phyloP scores from a whole-genome alignment of 2,113 vertebrate species.

The Triplophysa siluroides region DNA sequence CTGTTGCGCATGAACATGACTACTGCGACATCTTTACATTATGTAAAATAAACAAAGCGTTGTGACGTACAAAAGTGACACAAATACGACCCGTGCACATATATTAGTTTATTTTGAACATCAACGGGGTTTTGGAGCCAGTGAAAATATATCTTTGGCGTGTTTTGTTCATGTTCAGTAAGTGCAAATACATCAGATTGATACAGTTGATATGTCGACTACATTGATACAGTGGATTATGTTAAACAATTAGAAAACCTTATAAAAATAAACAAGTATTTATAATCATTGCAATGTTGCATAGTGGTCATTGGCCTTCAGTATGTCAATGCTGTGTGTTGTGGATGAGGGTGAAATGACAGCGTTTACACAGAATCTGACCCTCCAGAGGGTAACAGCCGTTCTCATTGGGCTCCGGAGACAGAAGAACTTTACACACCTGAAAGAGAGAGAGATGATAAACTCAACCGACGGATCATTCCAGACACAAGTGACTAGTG shows the following conservation, averaged over 20 bases:
- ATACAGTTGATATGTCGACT: slow-evolving; percentile 21
- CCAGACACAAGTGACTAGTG: too few relatives aligned
- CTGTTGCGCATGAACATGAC: too few relatives aligned
- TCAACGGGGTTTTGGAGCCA: slow-evolving; percentile 16
- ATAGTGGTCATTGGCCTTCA: not conserved
- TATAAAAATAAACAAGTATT: slow-evolving; percentile 12
- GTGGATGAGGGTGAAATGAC: slow-evolving; percentile 72
- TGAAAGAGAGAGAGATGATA: too few relatives aligned
- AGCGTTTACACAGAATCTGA: slow-evolving; percentile 85
- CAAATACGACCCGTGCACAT: not conserved
- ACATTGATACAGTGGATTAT: slow-evolving; percentile 34
- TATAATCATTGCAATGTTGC: too few relatives aligned
- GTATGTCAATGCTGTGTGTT: slow-evolving; percentile 58
- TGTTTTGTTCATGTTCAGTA: slow-evolving; percentile 53
- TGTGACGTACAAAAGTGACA: too few relatives aligned
- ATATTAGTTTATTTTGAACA: slow-evolving; percentile 39
- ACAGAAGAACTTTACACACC: slow-evolving; percentile 81
- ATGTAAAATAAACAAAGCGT: too few relatives aligned
- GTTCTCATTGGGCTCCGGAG: slow-evolving; percentile 81
- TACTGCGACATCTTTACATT: too few relatives aligned
- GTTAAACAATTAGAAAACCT: not conserved
- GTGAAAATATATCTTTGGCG: slow-evolving; percentile 69
- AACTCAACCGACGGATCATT: too few relatives aligned
- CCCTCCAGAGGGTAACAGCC: slow-evolving; percentile 86
- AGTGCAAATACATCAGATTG: slow-evolving; percentile 65